A percentile compares a stretch with the other conserved stretches of the same genome.
Evolutionary conservation across 2,888 invertebrate genomes (phyloP).

Genomic region (Metalampra italica): DNA sequence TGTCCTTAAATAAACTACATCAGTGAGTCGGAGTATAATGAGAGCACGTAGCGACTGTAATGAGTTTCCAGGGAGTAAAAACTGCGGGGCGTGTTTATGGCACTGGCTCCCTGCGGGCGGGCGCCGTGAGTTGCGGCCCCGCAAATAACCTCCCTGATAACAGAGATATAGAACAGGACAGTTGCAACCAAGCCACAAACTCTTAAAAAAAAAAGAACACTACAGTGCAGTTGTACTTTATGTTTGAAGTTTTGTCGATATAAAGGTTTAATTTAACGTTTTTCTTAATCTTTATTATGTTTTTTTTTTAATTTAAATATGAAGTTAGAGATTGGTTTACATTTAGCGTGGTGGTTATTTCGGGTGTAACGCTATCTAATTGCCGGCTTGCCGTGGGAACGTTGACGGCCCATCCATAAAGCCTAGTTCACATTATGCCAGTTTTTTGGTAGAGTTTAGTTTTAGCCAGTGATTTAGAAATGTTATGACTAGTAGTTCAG

Average conservation of each 20-base stretch:
- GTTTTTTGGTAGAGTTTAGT: background rate
- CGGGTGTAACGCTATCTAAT: constrained; percentile 34
- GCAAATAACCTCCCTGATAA: constrained; percentile 11
- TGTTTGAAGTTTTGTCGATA: background rate
- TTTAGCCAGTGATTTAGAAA: too few species aligned
- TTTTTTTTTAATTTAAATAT: constrained; percentile 9
- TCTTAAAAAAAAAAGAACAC: too few species aligned
- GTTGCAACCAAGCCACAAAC: too few species aligned
- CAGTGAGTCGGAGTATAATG: constrained; percentile 27
- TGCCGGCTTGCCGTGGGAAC: constrained; percentile 36
- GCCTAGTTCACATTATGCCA: constrained; percentile 1
- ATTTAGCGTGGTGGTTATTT: constrained; percentile 20
- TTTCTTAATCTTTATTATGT: too few species aligned
- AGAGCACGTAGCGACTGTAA: constrained; percentile 39
- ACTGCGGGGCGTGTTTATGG: constrained; percentile 21
- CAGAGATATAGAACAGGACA: background rate
- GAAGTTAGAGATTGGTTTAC: too few species aligned
- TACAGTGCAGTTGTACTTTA: too few species aligned
- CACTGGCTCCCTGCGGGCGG: constrained; percentile 7
- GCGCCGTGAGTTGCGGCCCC: background rate
- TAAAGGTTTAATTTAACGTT: too few species aligned
- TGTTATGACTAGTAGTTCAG: too few species aligned
- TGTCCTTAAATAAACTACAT: too few species aligned
- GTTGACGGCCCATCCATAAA: constrained; percentile 28
- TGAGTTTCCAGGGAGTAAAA: constrained; percentile 46